Evolutionary conservation across 2,113 vertebrate genomes (phyloP), one percentile per base, ranked within the genome.

Genomic region (Loxodonta africana): DNA sequence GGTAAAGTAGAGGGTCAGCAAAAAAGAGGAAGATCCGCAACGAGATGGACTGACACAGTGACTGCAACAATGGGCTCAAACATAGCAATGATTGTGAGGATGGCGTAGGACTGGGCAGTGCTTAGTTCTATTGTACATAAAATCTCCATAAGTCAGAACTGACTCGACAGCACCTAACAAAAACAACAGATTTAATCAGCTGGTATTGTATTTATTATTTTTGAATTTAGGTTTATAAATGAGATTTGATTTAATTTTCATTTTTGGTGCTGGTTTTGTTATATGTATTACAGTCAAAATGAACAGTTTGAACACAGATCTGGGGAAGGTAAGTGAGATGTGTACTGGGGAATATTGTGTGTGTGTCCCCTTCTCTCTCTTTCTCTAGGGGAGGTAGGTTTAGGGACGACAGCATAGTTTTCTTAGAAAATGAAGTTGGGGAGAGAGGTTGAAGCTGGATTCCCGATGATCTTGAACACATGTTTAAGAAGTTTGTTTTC

Each of bases 401-500:
- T 71, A 51, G 82, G 25, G 88, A 25, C 73, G 8, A 88, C 21
- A 78, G 33, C 28, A 37, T 37, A 78, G 41, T 74, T 95, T 95
- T 85, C 74, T 83, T 93, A 21, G 41, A 30, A 88, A 91, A 88
- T 85, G 8, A 90, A 21, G 2, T 78, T 95, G 18, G 44, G 7
- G 74, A 53, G 41, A 74, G 69, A 91, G 53, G 2, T 84, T 95
- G 6, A 17, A 86, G 85, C 28, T 92, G 53, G 63, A 65, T 80
- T 95, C 65, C 89, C 69, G 30, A 93, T 0, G n/a, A 23, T 8
- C 48, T 91, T 88, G 73, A 96, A 78, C 6, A 91, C 26, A 96
- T 83, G 85, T n/a, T 92, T 81, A 92, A 81, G 51, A 89, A 60
- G 17, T 91, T 85, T 94, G 8, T 65, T 89, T 86, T 94, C 96